Percentiles rank a stretch among this genome's conserved stretches.
Conservation (phyloP, 2,113 vertebrate genomes). For the Pimephales promelas region DNA sequence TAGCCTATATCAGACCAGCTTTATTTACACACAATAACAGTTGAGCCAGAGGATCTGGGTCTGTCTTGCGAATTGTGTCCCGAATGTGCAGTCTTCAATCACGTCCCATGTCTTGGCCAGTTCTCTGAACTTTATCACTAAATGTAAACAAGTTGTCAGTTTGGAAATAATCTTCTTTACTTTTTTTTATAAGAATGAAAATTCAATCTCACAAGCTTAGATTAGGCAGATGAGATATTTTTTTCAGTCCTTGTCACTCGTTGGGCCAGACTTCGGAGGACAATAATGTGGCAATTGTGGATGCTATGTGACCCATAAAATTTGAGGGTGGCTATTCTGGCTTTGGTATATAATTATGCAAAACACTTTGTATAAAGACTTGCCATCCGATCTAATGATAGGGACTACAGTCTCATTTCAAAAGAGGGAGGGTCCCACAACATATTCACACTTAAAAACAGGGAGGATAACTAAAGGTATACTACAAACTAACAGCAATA, state of each 20-base stretch:
- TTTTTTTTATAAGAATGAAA: constrained; percentile 84
- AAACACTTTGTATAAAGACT: constrained; percentile 99
- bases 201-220: constrained; percentile 87
- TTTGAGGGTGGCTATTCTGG: constrained; percentile 98
- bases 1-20: constrained; percentile 69
- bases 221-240: constrained; percentile 84
- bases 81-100: constrained; percentile 70
- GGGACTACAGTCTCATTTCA: constrained; percentile 91
- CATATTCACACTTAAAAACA: constrained; percentile 77
- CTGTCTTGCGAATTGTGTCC: constrained; percentile 69
- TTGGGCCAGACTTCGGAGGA: constrained; percentile 93
- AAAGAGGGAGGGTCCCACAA: constrained; percentile 83
- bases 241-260: constrained; percentile 78
- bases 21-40: constrained; percentile 81
- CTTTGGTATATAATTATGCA: constrained; percentile 99
- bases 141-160: constrained; percentile 92
- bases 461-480: constrained; percentile 81
- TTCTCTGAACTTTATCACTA: constrained; percentile 88
- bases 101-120: constrained; percentile 71
- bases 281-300: constrained; percentile 99
- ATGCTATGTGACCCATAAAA: constrained; percentile 99
- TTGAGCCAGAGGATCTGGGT: constrained; percentile 69
- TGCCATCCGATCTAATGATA: constrained; percentile 99
- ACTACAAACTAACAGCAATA: constrained; percentile 62
- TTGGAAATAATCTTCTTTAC: constrained; percentile 87